These are phyloP conservation scores for Perodicticus potto DNA, from an alignment of 2,797 vertebrate genomes.

Conservation along the genomic window DNA sequence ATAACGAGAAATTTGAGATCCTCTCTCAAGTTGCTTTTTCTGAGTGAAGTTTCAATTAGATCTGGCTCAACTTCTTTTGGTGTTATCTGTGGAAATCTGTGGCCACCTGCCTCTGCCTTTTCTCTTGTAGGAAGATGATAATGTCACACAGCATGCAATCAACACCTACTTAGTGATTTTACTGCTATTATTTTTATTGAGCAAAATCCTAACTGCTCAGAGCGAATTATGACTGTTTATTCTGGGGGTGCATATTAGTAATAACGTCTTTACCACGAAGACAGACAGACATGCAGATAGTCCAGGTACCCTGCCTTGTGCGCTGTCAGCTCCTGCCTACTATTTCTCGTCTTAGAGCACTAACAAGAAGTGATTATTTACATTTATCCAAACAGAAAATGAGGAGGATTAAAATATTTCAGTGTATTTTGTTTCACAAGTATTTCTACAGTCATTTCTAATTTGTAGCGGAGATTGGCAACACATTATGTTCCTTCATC, in stretches of 20 bases:
- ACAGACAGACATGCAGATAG: constrained; percentile 12
- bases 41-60: constrained; percentile 34
- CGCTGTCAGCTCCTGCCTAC: not conserved
- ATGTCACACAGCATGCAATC: not conserved
- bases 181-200: constrained; percentile 69
- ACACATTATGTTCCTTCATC: not conserved
- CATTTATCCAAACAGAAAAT: not conserved
- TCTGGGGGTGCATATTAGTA: not conserved
- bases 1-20: not conserved
- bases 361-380: not conserved
- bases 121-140: not conserved
- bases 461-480: not conserved
- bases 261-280: constrained; percentile 5
- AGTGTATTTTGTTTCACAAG: constrained; percentile 15
- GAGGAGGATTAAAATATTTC: constrained; percentile 42
- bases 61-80: not conserved
- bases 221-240: constrained; percentile 62
- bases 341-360: not conserved
- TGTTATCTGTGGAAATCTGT: constrained; percentile 17
- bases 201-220: constrained; percentile 40
- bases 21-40: not conserved
- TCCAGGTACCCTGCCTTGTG: not conserved
- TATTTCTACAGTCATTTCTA: constrained; percentile 17
- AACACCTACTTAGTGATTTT: constrained; percentile 53
- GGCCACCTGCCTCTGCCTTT: constrained; percentile 45